Conservation (phyloP, 1,140 invertebrate species). For the Lutraria rhynchaena region DNA sequence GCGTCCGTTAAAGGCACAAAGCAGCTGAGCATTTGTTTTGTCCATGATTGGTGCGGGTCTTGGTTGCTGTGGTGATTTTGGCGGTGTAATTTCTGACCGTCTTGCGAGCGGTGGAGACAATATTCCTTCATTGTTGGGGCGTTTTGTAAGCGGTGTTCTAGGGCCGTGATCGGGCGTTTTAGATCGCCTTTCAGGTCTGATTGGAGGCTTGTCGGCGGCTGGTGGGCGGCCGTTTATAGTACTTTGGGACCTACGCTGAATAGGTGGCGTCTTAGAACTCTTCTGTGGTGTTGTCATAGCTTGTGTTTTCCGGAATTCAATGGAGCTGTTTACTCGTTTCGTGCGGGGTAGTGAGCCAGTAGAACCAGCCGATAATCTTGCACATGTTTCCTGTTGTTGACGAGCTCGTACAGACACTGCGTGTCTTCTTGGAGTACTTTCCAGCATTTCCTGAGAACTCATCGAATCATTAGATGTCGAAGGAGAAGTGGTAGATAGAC, state of each 20-base stretch:
- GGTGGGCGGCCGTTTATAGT: constrained; percentile 46
- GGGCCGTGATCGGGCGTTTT: constrained; percentile 43
- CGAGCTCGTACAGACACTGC: constrained; percentile 29
- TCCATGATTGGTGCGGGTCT: constrained; percentile 50
- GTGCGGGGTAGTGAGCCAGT: constrained; percentile 51
- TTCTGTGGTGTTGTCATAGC: constrained; percentile 1
- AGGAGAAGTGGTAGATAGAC: constrained; percentile 54
- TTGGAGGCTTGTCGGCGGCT: constrained; percentile 36
- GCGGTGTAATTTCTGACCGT: constrained; percentile 46
- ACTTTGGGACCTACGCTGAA: constrained; percentile 29
- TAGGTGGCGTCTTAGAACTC: constrained; percentile 19
- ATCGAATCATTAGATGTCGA: constrained; percentile 67
- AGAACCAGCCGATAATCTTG: constrained; percentile 37
- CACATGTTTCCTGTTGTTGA: constrained; percentile 51
- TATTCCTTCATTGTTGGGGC: constrained; percentile 25
- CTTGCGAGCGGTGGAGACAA: constrained; percentile 44
- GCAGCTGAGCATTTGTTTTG: constrained; percentile 55
- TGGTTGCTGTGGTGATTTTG: constrained; percentile 55
- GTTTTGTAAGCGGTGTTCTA: neutral
- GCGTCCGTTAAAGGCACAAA: constrained; percentile 67
- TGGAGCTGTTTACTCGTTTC: constrained; percentile 49
- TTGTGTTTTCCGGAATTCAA: constrained; percentile 54
- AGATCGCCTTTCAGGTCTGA: constrained; percentile 36
- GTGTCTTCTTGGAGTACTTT: constrained; percentile 11
- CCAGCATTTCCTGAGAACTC: constrained; percentile 64